These are phyloP conservation scores for Falco cherrug DNA, from an alignment of 2,797 vertebrate species.

Conservation along the genomic window DNA sequence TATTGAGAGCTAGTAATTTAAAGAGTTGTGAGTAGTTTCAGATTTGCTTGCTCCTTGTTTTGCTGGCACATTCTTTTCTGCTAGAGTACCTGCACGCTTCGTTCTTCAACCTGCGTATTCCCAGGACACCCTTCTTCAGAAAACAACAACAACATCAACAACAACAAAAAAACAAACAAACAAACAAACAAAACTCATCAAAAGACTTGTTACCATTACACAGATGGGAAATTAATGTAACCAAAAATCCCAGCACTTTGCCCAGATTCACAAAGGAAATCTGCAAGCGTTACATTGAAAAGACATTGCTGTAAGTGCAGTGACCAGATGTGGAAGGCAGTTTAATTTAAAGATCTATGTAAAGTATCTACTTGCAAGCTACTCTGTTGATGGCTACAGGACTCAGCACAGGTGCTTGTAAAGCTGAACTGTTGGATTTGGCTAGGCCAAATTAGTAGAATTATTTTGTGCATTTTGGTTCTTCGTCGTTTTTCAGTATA, in stretches of 20 bases:
- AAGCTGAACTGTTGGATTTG: background rate
- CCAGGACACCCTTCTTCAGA: background rate
- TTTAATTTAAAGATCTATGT: background rate
- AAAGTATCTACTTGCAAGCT: background rate
- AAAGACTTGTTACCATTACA: background rate
- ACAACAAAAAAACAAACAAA: too few relatives aligned
- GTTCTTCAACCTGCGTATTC: background rate
- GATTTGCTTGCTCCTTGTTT: background rate
- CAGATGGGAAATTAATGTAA: background rate
- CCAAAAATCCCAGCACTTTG: background rate
- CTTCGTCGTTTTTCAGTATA: background rate
- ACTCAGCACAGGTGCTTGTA: background rate
- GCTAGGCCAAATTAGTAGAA: background rate
- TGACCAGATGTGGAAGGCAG: background rate
- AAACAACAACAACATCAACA: background rate
- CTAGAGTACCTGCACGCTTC: rapidly evolving
- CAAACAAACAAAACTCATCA: background rate
- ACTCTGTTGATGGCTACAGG: background rate
- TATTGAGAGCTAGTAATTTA: background rate
- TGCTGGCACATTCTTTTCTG: background rate
- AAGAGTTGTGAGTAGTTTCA: background rate
- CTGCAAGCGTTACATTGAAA: background rate
- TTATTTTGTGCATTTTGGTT: background rate
- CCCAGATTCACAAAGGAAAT: background rate
- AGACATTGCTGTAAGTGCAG: background rate